Evolutionary conservation across 2,797 vertebrate species (phyloP).

Genomic region (Tapera naevia): DNA sequence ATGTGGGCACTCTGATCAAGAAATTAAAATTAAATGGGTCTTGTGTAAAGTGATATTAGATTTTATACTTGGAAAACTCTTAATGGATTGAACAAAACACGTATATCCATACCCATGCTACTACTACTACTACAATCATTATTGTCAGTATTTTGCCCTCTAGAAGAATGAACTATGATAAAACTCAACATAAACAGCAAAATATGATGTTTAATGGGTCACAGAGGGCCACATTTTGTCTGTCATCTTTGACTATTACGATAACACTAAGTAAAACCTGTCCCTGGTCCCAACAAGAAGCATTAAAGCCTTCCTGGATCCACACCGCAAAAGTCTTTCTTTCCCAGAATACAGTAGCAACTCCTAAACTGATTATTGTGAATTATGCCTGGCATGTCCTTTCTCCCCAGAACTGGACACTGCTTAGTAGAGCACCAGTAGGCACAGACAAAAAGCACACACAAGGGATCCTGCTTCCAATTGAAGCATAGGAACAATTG

Average conservation of each 20-base stretch:
- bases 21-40: not conserved
- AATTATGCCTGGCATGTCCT: not conserved
- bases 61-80: not conserved
- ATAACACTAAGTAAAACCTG: not conserved
- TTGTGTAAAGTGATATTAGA: not conserved
- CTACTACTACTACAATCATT: not conserved
- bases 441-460: not conserved
- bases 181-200: not conserved
- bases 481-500: not conserved
- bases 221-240: not conserved
- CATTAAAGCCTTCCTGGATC: not conserved
- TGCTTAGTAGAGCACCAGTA: not conserved
- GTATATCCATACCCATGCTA: not conserved
- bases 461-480: not conserved
- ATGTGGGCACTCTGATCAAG: not conserved
- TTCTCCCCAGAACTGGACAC: not conserved
- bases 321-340: not conserved
- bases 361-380: not conserved
- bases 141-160: not conserved
- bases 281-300: not conserved
- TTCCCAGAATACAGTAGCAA: not conserved
- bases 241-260: not conserved
- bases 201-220: not conserved
- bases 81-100: not conserved
- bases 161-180: not conserved